A percentile compares a stretch with the other conserved stretches of the same genome.
phyloP scores from a whole-genome alignment of 2,888 invertebrate species.

The Gortyna flavago region DNA sequence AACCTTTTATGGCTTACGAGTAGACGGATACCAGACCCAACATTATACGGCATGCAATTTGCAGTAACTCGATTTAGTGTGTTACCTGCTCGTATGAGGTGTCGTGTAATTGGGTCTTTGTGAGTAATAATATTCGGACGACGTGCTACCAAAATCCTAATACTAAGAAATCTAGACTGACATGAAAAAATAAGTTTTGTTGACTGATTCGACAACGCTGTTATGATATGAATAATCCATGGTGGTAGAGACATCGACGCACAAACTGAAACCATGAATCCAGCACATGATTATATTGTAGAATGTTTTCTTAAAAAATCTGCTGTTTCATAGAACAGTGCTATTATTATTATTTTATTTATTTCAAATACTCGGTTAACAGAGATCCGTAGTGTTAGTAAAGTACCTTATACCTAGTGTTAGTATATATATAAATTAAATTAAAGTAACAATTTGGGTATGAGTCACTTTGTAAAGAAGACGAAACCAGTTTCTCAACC shows the following conservation, averaged over 20 bases:
- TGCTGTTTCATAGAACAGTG: too few relatives aligned
- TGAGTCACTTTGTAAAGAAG: too few relatives aligned
- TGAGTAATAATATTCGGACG: slow-evolving; percentile 1
- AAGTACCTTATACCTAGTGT: too few relatives aligned
- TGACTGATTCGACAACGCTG: background rate
- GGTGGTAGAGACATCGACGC: background rate
- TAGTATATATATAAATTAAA: too few relatives aligned
- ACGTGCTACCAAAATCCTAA: background rate
- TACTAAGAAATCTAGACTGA: background rate
- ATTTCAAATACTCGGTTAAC: too few relatives aligned
- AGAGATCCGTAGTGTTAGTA: too few relatives aligned
- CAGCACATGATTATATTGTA: background rate
- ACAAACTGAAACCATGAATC: background rate
- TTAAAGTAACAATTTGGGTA: too few relatives aligned
- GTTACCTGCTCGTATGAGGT: slow-evolving; percentile 5
- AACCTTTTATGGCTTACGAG: background rate
- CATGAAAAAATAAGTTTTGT: background rate
- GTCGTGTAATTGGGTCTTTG: slow-evolving; percentile 15
- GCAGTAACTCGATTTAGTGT: slow-evolving; percentile 30
- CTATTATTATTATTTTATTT: too few relatives aligned
- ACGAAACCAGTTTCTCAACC: too few relatives aligned
- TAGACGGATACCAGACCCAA: background rate
- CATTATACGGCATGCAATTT: slow-evolving; percentile 29
- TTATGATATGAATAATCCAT: background rate
- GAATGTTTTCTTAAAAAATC: background rate